Base-by-base conservation (phyloP, 2,888 invertebrate genomes). In the Xanthia togata region DNA sequence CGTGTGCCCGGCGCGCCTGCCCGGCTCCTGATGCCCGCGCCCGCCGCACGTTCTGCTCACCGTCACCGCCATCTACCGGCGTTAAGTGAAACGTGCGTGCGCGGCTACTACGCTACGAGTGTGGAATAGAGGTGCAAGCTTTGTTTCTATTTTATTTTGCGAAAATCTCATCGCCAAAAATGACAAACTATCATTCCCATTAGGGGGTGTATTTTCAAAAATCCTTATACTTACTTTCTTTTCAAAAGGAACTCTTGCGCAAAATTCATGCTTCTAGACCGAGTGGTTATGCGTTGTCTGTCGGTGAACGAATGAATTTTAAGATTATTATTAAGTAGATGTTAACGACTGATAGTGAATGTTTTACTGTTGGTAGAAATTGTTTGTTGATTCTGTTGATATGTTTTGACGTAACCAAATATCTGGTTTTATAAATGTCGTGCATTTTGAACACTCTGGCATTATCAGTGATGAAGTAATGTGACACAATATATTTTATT, bases 1-100 rank as follows among this genome's bases (percentile, higher is more conserved):
- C 96, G 98, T 99, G 38, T 97, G 97, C 88, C 97, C 96, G 35
- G 96, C 91, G 62, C 80, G 88, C 23, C 4, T 3, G 68, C 50
- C 79, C 2, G 50, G 59, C 73, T 76, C 79, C 76, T 75, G 86
- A 86, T 12, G n/a, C 1, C 41, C 55, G 35, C 68, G 55, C 53
- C 76, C 35, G 63, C 57, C 78, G 38, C 72, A 57, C 74, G 67
- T 79, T 14, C 31, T 73, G 50, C 62, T 82, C 53, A 63, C 50
- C 65, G 23, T 80, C 70, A 35, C 74, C 5, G 41, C 60, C 50
- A 12, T 63, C 35, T 73, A 26, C 70, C 35, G 62, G n/a, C 82
- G 74, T 11, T 81, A 23, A 53, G 41, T 2, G 41, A 20, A 3
- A 26, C 9, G 53, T 44, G 62, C 23, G 59, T 6, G 41, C 31